Evolutionary conservation across 2,113 vertebrate genomes (phyloP).

Genomic region (Silurus asotus): DNA sequence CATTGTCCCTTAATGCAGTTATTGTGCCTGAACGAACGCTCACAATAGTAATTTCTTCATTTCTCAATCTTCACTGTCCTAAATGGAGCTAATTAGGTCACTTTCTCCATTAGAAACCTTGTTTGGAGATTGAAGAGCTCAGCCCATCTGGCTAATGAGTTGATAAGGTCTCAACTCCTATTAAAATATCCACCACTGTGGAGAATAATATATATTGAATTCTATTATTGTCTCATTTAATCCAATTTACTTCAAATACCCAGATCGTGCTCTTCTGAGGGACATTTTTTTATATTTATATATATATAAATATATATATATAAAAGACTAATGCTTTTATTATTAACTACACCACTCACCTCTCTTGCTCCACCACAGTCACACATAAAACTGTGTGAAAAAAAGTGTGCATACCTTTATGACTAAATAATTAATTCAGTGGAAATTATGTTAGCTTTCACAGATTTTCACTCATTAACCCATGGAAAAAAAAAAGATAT

Average conservation of each 20-base stretch:
- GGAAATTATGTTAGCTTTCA: not conserved
- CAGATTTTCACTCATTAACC: not conserved
- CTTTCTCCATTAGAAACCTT: constrained; percentile 69
- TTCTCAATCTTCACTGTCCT: constrained; percentile 57
- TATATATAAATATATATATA: not conserved
- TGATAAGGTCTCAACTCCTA: constrained; percentile 72
- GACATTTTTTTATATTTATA: not conserved
- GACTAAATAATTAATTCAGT: not conserved
- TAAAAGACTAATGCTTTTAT: not conserved
- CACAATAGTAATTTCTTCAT: constrained; percentile 51
- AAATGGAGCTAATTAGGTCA: constrained; percentile 75
- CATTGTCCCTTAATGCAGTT: not conserved
- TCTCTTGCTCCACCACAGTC: too few relatives aligned
- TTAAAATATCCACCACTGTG: constrained; percentile 75
- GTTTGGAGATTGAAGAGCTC: constrained; percentile 72
- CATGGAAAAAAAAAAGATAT: not conserved
- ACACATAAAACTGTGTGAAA: not conserved
- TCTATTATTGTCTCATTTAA: constrained; percentile 76
- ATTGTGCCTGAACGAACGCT: constrained; percentile 28
- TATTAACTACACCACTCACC: not conserved
- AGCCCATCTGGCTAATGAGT: constrained; percentile 74
- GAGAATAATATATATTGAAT: constrained; percentile 74
- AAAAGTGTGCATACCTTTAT: not conserved
- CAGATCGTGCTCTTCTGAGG: constrained; percentile 44
- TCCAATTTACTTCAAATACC: constrained; percentile 73